A percentile compares a stretch with the other conserved stretches of the same genome.
These are phyloP conservation scores for Melanostoma scalare DNA, from an alignment of 2,888 invertebrate genomes.

Conservation along the genomic window DNA sequence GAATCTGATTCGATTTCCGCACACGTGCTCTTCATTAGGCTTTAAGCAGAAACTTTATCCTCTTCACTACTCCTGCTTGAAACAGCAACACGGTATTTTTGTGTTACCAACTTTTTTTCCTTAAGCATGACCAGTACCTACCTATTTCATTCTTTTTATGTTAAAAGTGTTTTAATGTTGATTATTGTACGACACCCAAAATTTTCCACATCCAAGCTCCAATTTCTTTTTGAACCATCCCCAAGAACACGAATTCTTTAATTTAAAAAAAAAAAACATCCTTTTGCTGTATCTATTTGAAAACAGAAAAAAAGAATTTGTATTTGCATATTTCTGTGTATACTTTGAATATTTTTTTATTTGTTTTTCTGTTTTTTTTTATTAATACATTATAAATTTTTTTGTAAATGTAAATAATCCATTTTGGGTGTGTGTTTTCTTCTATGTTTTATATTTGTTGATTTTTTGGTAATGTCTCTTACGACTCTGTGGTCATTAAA, in stretches of 20 bases:
- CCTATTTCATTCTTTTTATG: constrained; percentile 10
- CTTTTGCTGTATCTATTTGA: constrained; percentile 66
- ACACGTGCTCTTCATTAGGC: not conserved
- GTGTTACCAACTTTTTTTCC: not conserved
- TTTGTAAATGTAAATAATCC: constrained; percentile 82
- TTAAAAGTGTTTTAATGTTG: constrained; percentile 14
- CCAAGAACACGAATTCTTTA: not conserved
- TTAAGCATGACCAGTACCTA: constrained; percentile 10
- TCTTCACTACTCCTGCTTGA: not conserved
- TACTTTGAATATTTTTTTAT: constrained; percentile 64
- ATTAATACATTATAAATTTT: constrained; percentile 76
- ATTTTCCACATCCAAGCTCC: not conserved
- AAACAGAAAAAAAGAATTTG: constrained; percentile 21
- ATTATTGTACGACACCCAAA: constrained; percentile 26
- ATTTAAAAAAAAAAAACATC: constrained; percentile 14
- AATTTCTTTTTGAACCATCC: not conserved
- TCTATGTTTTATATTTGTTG: constrained; percentile 82
- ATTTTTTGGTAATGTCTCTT: constrained; percentile 82
- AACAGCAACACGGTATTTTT: too few relatives aligned
- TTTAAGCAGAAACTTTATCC: not conserved
- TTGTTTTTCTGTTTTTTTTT: constrained; percentile 73
- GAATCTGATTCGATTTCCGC: too few relatives aligned
- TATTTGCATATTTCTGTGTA: constrained; percentile 67
- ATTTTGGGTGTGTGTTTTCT: constrained; percentile 82
- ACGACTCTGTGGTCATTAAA: constrained; percentile 82